A percentile compares a stretch with the other conserved stretches of the same genome.
phyloP scores from a whole-genome alignment of 1,140 invertebrate species.

The Pemphigus obesinymphae region DNA sequence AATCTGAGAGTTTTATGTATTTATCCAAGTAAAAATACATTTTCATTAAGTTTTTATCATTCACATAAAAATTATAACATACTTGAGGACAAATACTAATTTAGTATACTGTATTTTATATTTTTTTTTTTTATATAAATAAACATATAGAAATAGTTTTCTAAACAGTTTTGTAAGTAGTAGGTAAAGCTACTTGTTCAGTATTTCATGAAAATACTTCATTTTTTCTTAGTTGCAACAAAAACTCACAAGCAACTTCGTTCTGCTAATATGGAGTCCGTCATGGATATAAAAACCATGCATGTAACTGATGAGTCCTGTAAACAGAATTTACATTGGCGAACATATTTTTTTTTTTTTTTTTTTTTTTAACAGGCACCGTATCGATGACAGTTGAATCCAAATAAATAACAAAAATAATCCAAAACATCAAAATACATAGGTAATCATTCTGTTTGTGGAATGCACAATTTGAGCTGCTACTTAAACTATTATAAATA shows the following conservation, averaged over 20 bases:
- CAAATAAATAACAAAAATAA: conserved; percentile 25
- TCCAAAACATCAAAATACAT: conserved; percentile 23
- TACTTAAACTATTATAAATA: background rate
- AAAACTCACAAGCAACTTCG: conserved; percentile 41
- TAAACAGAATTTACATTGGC: conserved; percentile 41
- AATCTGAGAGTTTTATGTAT: background rate
- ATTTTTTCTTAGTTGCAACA: conserved; percentile 36
- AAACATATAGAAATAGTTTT: background rate
- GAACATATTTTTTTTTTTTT: conserved; percentile 38
- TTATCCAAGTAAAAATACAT: background rate
- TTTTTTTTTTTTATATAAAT: background rate
- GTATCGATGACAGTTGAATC: conserved; percentile 35
- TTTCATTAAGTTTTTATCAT: background rate
- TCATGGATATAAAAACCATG: conserved; percentile 41
- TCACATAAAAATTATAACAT: background rate
- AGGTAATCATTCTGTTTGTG: background rate
- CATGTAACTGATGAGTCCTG: conserved; percentile 41
- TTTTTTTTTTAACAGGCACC: conserved; percentile 40
- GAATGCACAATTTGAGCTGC: conserved; percentile 16
- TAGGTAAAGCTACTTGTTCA: background rate
- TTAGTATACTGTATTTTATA: background rate
- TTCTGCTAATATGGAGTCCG: conserved; percentile 41
- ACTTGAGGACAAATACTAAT: background rate
- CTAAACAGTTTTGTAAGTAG: conserved; percentile 21
- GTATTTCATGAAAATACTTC: conserved; percentile 18